These are phyloP conservation scores for Drosophila mojavensis DNA, from an alignment of 1,140 invertebrate species.

Conservation along the genomic window DNA sequence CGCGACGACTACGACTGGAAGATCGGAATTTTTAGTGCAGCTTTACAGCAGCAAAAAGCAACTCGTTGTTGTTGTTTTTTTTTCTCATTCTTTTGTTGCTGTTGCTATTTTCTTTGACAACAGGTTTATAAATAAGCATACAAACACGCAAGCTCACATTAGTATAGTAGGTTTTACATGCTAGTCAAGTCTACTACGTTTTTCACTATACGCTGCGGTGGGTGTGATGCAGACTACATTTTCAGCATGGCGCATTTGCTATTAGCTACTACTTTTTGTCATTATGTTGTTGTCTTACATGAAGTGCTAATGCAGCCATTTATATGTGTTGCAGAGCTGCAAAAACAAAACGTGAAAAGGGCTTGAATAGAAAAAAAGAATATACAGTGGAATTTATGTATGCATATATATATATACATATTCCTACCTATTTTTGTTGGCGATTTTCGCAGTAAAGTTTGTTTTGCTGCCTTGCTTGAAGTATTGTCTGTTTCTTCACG, in stretches of 20 bases:
- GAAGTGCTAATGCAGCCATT: slow-evolving; percentile 14
- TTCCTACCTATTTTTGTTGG: background rate
- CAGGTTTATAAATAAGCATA: slow-evolving; percentile 48
- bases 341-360: background rate
- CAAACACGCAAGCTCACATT: slow-evolving; percentile 10
- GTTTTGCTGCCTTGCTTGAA: slow-evolving; percentile 4
- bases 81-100: slow-evolving; percentile 18
- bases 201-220: slow-evolving; percentile 40
- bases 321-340: background rate
- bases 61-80: slow-evolving; percentile 33
- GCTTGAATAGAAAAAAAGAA: background rate
- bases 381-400: background rate
- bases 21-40: slow-evolving; percentile 78
- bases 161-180: slow-evolving; percentile 46
- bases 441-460: background rate
- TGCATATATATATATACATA: background rate
- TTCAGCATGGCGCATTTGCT: slow-evolving; percentile 56
- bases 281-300: slow-evolving; percentile 64
- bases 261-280: slow-evolving; percentile 69
- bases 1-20: slow-evolving; percentile 61
- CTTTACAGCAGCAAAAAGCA: slow-evolving; percentile 28
- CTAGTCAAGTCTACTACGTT: slow-evolving; percentile 61
- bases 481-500: slow-evolving; percentile 14
- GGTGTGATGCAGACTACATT: slow-evolving; percentile 44
- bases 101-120: slow-evolving; percentile 64